Percentiles rank a stretch among this genome's conserved stretches.
These are phyloP conservation scores for Argyra leucocephala DNA, from an alignment of 2,888 invertebrate species.

Conservation along the genomic window DNA sequence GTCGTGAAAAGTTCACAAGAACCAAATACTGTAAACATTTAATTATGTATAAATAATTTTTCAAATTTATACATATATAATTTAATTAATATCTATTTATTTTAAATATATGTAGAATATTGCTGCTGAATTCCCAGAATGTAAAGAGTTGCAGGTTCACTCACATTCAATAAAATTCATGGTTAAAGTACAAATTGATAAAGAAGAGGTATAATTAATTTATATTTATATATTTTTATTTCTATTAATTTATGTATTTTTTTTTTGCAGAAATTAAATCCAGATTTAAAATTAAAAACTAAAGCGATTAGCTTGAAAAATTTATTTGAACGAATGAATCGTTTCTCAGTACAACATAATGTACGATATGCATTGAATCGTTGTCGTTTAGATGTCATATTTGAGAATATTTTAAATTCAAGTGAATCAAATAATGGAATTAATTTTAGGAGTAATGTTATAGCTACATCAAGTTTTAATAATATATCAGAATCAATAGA, in stretches of 20 bases:
- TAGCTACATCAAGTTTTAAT: neutral
- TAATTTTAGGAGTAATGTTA: too few species aligned
- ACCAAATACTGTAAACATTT: too few species aligned
- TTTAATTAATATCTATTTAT: too few species aligned
- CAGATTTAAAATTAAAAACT: neutral
- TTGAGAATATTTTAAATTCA: conserved; percentile 38
- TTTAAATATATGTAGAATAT: conserved; percentile 28
- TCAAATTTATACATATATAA: too few species aligned
- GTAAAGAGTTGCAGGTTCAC: conserved; percentile 35
- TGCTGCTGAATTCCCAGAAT: conserved; percentile 29
- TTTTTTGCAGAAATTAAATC: conserved; percentile 17
- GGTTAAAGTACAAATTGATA: conserved; percentile 28
- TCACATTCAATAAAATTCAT: conserved; percentile 38
- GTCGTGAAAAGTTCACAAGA: too few species aligned
- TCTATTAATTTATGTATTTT: neutral
- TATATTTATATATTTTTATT: neutral
- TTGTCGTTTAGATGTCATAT: conserved; percentile 40
- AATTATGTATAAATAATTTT: too few species aligned
- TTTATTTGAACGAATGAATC: conserved; percentile 31
- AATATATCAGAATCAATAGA: neutral
- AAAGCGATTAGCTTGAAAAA: conserved; percentile 27
- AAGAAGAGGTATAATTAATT: conserved; percentile 21
- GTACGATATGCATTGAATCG: conserved; percentile 35
- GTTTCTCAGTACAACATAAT: conserved; percentile 26
- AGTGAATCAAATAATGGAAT: conserved; percentile 22